Evolutionary conservation across 2,888 invertebrate genomes (phyloP).

Genomic region (Tubulanus polymorphus): DNA sequence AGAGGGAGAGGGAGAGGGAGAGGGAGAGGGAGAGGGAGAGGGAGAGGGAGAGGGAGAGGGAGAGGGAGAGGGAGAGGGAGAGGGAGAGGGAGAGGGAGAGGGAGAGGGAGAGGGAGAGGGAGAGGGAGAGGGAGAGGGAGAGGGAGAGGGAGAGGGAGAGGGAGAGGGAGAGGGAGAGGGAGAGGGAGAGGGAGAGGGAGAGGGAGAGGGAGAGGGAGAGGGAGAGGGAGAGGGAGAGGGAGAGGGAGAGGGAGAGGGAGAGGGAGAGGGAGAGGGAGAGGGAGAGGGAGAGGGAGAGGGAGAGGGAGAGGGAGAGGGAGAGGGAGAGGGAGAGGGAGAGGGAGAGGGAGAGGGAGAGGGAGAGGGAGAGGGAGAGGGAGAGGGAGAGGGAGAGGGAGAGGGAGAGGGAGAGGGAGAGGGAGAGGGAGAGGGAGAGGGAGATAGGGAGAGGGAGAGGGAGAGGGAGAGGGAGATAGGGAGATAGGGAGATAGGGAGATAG

Average conservation of each 20-base stretch:
- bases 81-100: slow-evolving; percentile 2
- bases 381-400: not conserved
- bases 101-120: not conserved
- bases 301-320: not conserved
- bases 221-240: slow-evolving; percentile 5
- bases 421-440: not conserved
- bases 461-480: too few species aligned
- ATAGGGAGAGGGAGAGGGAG: too few species aligned
- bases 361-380: not conserved
- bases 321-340: not conserved
- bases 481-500: too few species aligned
- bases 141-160: not conserved
- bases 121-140: not conserved
- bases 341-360: not conserved
- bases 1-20: slow-evolving; percentile 3
- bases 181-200: slow-evolving; percentile 4
- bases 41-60: slow-evolving; percentile 4
- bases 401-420: not conserved
- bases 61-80: slow-evolving; percentile 4
- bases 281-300: not conserved
- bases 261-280: not conserved
- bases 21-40: not conserved
- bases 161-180: not conserved
- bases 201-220: not conserved
- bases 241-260: not conserved